Percentiles rank a stretch among this genome's conserved stretches.
These are phyloP conservation scores for Drosophila dives DNA, from an alignment of 2,888 invertebrate species.

Conservation along the genomic window DNA sequence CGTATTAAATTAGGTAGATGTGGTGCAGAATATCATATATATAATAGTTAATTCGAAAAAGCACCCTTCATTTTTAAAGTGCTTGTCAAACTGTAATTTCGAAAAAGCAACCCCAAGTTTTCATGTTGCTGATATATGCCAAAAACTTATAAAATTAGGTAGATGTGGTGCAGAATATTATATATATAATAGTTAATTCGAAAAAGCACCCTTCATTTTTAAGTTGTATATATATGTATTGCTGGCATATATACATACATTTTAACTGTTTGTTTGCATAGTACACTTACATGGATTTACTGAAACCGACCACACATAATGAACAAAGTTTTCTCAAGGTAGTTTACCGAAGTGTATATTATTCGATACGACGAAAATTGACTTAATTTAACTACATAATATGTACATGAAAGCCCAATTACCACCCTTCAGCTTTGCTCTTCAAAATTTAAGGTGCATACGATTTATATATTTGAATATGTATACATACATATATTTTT, in stretches of 20 bases:
- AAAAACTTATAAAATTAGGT: no score
- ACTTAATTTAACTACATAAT: not conserved
- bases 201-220: no score
- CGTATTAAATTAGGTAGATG: no score
- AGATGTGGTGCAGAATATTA: no score
- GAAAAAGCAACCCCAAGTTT: no score
- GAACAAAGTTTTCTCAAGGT: not conserved
- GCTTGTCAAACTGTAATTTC: no score
- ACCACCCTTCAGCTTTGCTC: not conserved
- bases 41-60: no score
- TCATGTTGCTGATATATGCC: no score
- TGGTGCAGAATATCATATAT: no score
- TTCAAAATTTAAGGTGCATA: not conserved
- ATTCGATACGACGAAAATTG: not conserved
- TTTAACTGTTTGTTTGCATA: not conserved
- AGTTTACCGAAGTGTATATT: not conserved
- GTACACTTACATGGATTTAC: not conserved
- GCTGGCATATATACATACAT: not conserved
- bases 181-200: no score
- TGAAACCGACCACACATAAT: not conserved
- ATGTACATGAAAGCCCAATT: not conserved
- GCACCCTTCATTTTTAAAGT: no score
- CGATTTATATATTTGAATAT: not conserved
- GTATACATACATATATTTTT: not conserved
- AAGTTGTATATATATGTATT: constrained; percentile 4